Evolutionary conservation across 2,113 vertebrate genomes (phyloP).

Genomic region (Tachycineta bicolor): DNA sequence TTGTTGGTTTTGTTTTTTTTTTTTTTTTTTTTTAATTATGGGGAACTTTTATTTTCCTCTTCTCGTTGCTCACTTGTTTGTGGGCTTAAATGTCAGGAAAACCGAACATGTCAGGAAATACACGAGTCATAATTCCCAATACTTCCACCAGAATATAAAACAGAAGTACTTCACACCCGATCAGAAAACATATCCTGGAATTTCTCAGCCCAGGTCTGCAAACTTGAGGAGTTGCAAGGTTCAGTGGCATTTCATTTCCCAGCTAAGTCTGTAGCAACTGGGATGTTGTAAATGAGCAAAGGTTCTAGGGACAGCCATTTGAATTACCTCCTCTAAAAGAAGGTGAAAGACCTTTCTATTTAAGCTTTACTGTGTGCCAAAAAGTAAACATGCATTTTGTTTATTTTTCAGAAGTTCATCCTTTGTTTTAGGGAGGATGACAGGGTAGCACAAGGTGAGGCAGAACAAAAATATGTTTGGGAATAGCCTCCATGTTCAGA

Average conservation of each 20-base stretch:
- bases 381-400: background rate
- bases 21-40: background rate
- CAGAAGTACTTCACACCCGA: background rate
- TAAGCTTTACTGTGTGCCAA: background rate
- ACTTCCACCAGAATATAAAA: background rate
- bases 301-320: background rate
- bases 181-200: background rate
- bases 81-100: background rate
- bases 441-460: background rate
- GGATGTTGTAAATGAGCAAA: background rate
- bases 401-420: background rate
- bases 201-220: background rate
- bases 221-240: background rate
- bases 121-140: background rate
- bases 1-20: too few species aligned
- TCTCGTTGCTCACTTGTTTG: background rate
- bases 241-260: conserved; percentile 2
- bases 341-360: background rate
- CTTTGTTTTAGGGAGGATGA: background rate
- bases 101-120: background rate
- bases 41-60: background rate
- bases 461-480: background rate
- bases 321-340: background rate
- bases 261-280: background rate
- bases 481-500: background rate